phyloP scores from a whole-genome alignment of 2,113 vertebrate species.

The Pedionomus torquatus region DNA sequence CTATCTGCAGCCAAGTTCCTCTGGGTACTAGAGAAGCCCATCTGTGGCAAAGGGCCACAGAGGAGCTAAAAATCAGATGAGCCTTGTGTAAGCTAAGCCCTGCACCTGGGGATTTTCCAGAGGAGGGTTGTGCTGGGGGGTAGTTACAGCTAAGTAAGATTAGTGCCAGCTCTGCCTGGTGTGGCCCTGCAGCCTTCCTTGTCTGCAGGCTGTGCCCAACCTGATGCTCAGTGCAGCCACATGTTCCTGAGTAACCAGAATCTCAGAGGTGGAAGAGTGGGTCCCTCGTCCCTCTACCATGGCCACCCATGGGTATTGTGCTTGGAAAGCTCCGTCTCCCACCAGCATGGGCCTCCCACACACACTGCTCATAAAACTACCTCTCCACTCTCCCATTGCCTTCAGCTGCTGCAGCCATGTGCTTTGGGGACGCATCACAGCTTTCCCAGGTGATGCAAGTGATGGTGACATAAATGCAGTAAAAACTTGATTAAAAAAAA shows the following conservation, averaged over 20 bases:
- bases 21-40: not conserved
- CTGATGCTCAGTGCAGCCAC: rapidly evolving
- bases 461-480: not conserved
- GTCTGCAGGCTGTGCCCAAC: rapidly evolving
- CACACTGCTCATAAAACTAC: not conserved
- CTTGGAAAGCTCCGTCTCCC: not conserved
- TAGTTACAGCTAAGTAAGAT: too few species aligned
- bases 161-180: not conserved
- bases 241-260: not conserved
- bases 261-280: rapidly evolving
- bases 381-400: not conserved
- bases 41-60: not conserved
- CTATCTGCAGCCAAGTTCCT: not conserved
- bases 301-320: rapidly evolving
- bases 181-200: not conserved
- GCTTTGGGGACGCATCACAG: not conserved
- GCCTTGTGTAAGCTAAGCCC: rapidly evolving
- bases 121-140: not conserved
- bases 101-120: rapidly evolving
- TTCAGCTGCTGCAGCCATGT: not conserved
- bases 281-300: not conserved
- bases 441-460: not conserved
- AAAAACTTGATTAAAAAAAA: not conserved
- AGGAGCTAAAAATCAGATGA: not conserved
- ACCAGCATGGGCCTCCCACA: not conserved